A percentile compares a stretch with the other conserved stretches of the same genome.
phyloP scores from a whole-genome alignment of 2,113 vertebrate species.

The Galbula dea region DNA sequence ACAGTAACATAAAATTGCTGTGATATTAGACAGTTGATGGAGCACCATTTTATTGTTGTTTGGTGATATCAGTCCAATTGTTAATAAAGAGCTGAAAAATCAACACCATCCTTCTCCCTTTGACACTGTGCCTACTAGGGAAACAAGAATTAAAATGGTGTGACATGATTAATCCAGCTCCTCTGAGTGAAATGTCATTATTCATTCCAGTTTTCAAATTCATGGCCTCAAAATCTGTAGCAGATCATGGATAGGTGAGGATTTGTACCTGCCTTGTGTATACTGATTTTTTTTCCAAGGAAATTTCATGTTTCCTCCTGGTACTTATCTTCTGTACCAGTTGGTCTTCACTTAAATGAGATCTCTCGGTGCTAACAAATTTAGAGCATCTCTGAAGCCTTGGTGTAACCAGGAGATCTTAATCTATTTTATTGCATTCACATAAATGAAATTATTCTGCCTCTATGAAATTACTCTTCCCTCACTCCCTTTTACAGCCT shows the following conservation, averaged over 20 bases:
- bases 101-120: neutral
- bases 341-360: neutral
- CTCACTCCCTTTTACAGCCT: neutral
- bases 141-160: neutral
- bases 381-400: neutral
- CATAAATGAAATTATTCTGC: neutral
- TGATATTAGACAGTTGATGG: neutral
- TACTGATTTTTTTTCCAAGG: neutral
- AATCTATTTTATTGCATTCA: neutral
- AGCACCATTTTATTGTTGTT: neutral
- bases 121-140: neutral
- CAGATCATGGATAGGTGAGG: fast-evolving
- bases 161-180: neutral
- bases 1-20: neutral
- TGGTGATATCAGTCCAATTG: neutral
- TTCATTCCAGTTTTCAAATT: neutral
- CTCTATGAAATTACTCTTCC: neutral
- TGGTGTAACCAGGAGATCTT: neutral
- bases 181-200: neutral
- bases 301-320: neutral
- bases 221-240: neutral
- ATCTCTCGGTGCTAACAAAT: neutral
- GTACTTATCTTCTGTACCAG: neutral
- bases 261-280: neutral
- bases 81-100: neutral